Evolutionary conservation across 1,140 invertebrate species (phyloP).

Genomic region (Drosophila pachea): DNA sequence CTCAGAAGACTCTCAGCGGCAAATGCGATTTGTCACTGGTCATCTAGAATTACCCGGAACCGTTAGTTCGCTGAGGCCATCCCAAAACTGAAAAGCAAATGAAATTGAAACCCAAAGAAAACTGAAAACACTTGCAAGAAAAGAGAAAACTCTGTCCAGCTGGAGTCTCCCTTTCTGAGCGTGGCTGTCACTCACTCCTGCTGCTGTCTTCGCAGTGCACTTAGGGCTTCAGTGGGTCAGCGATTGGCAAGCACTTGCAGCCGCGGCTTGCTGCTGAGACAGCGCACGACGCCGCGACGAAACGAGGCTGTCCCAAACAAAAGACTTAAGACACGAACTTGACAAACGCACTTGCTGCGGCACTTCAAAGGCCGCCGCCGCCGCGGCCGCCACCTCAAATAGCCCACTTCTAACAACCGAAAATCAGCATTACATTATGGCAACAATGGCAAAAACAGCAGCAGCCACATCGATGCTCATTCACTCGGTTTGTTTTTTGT

Average conservation of each 20-base stretch:
- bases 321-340: slow-evolving; percentile 69
- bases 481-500: slow-evolving; percentile 40
- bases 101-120: slow-evolving; percentile 62
- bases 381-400: slow-evolving; percentile 11
- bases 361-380: slow-evolving; percentile 46
- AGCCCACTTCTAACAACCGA: slow-evolving; percentile 70
- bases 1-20: slow-evolving; percentile 8
- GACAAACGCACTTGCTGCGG: slow-evolving; percentile 56
- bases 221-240: slow-evolving; percentile 59
- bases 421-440: slow-evolving; percentile 75
- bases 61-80: slow-evolving; percentile 38
- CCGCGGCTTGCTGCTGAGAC: background rate
- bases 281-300: slow-evolving; percentile 18
- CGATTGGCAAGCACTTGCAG: slow-evolving; percentile 2
- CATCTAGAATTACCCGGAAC: slow-evolving; percentile 16
- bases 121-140: slow-evolving; percentile 63
- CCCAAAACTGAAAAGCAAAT: slow-evolving; percentile 37
- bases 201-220: slow-evolving; percentile 14
- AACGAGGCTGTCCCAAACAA: slow-evolving; percentile 35
- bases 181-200: slow-evolving; percentile 57
- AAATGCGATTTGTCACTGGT: slow-evolving; percentile 66
- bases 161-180: slow-evolving; percentile 11
- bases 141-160: slow-evolving; percentile 61
- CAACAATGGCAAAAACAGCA: slow-evolving; percentile 60
- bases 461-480: slow-evolving; percentile 38